Evolutionary conservation across 2,888 invertebrate genomes (phyloP).

Genomic region (Caenorhabditis angaria): DNA sequence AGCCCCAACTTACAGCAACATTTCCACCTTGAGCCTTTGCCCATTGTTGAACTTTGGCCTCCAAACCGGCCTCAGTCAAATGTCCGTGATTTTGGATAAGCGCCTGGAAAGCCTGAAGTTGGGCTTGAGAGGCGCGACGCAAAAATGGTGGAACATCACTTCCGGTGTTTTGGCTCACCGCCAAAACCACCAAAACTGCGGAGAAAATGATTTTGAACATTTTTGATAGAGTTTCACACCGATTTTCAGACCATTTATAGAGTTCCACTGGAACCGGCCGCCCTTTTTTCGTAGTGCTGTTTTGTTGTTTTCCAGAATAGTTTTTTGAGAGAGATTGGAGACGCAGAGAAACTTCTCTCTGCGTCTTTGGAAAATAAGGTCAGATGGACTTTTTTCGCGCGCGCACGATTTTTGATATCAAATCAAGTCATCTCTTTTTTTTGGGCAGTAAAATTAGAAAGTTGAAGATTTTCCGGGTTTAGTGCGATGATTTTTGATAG

Average conservation of each 20-base stretch:
- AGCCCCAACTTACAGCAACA: slow-evolving; percentile 13
- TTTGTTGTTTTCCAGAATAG: too few relatives aligned
- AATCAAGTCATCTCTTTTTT: too few relatives aligned
- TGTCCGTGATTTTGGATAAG: slow-evolving; percentile 49
- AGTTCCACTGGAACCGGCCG: not conserved
- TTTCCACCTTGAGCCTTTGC: slow-evolving; percentile 40
- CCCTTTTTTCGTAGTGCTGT: not conserved
- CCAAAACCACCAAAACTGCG: slow-evolving; percentile 44
- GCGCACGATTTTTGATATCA: too few relatives aligned
- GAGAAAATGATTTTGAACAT: slow-evolving; percentile 45
- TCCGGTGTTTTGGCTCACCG: slow-evolving; percentile 49
- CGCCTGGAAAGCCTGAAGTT: slow-evolving; percentile 52
- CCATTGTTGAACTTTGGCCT: slow-evolving; percentile 65
- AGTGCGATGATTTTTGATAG: too few relatives aligned
- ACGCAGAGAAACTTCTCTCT: too few relatives aligned
- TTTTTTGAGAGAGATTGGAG: too few relatives aligned
- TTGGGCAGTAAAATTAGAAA: too few relatives aligned
- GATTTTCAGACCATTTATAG: not conserved
- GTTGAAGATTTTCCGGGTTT: too few relatives aligned
- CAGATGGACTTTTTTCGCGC: too few relatives aligned
- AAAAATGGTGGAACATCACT: slow-evolving; percentile 56
- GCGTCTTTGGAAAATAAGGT: too few relatives aligned
- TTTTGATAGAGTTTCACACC: not conserved
- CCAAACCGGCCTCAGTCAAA: slow-evolving; percentile 61
- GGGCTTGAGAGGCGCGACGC: slow-evolving; percentile 45